Evolutionary conservation across 2,797 vertebrate species (phyloP), one percentile per base, ranked within the genome.

Genomic region (Vireo griseus): DNA sequence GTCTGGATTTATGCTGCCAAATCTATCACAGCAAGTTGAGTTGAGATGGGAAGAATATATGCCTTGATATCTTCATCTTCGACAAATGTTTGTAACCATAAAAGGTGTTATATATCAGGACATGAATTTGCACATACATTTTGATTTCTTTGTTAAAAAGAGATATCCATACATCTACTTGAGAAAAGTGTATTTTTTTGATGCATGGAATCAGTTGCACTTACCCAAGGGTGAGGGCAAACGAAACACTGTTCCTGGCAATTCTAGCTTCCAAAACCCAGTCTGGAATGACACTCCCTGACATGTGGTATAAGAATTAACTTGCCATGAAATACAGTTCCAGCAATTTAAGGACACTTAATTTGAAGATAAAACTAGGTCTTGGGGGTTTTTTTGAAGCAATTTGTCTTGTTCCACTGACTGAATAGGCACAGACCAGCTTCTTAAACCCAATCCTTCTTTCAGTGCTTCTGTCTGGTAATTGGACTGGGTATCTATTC

Each of bases 141-240:
- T 52, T 67, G 19, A 6, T 33, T 25, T 65, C 40, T 71, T 71
- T 67, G 9, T 57, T 25, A 42, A 3, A 9, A 79, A 61, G 40
- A 21, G 28, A 9, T 45, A 21, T 85, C 42, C 21, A 22, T 50
- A 13, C 5, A 16, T 35, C 6, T 26, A 14, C 11, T 50, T 78
- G n/a, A 57, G 45, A 26, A 11, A 40, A n/a, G 5, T n/a, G 10
- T 40, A 5, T 37, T 63, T 58, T 76, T 61, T 26, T 0, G 0
- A 24, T 79, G 21, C 8, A 0, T 54, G 39, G 45, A 47, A 79
- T 48, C 12, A 9, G 31, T 81, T 81, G 40, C 14, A 10, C 22
- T 68, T 44, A 8, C 16, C 58, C n/a, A 31, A 50, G 31, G 47
- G 9, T 47, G 16, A 50, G 16, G 13, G 20, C 42, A 74, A 94